A percentile compares a stretch with the other conserved stretches of the same genome.
These are phyloP conservation scores for Galerucella pusilla DNA, from an alignment of 2,888 invertebrate genomes.

Conservation along the genomic window DNA sequence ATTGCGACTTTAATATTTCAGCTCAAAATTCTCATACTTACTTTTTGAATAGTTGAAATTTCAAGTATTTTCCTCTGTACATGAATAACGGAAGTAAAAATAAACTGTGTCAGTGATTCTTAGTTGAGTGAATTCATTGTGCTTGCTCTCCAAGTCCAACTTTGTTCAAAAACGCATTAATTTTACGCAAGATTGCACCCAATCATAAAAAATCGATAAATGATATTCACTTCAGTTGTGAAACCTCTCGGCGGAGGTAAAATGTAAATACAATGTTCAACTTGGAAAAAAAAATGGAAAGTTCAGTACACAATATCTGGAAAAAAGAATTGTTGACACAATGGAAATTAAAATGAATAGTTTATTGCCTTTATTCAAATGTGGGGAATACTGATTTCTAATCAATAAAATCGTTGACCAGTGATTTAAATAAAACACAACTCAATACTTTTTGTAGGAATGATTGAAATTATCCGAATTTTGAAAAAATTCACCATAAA, in stretches of 20 bases:
- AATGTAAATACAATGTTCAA: constrained; percentile 34
- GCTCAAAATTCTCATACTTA: no score
- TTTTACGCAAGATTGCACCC: constrained; percentile 39
- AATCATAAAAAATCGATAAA: constrained; percentile 39
- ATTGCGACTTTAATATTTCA: no score
- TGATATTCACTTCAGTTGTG: constrained; percentile 38
- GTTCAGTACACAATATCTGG: constrained; percentile 18
- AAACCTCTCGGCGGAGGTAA: constrained; percentile 31
- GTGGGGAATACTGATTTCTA: neutral
- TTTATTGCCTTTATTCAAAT: constrained; percentile 11
- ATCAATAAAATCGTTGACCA: neutral
- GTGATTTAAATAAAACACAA: neutral
- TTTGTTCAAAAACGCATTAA: constrained; percentile 40
- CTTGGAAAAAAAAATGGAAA: constrained; percentile 23
- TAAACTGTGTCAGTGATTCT: constrained; percentile 17
- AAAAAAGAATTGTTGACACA: constrained; percentile 19
- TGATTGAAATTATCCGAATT: no score
- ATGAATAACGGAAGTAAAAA: neutral
- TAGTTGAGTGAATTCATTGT: constrained; percentile 22
- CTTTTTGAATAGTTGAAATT: no score
- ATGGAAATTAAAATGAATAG: constrained; percentile 23
- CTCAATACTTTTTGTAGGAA: neutral
- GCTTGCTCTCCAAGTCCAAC: constrained; percentile 23
- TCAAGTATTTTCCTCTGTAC: neutral
- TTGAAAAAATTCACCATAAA: neutral